Evolutionary conservation across 2,888 invertebrate genomes (phyloP).

Genomic region (Chrysomela aeneicollis): DNA sequence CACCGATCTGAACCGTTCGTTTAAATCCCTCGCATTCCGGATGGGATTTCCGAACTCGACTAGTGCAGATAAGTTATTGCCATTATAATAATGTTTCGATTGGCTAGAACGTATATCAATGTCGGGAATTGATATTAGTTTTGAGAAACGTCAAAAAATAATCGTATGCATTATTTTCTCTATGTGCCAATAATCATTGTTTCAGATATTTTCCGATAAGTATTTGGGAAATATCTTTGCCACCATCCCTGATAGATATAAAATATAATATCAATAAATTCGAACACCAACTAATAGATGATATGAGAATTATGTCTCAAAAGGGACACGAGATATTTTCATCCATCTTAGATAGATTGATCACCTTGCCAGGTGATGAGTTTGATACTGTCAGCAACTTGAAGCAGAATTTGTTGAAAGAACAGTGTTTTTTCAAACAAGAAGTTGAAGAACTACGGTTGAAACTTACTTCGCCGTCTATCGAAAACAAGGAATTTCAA

Average conservation of each 20-base stretch:
- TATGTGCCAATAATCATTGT: constrained; percentile 22
- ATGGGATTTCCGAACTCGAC: no score
- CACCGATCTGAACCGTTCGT: no score
- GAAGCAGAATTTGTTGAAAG: constrained; percentile 70
- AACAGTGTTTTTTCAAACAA: constrained; percentile 77
- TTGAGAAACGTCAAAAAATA: no score
- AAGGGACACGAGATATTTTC: constrained; percentile 82
- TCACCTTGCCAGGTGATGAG: constrained; percentile 67
- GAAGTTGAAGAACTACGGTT: constrained; percentile 84
- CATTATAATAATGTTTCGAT: no score
- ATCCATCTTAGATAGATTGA: constrained; percentile 71
- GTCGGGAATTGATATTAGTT: no score
- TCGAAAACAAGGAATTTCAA: constrained; percentile 64
- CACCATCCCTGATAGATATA: constrained; percentile 71
- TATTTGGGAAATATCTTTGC: constrained; percentile 80
- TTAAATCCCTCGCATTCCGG: no score
- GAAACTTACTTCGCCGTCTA: constrained; percentile 72
- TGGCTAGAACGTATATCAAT: no score
- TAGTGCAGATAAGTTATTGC: no score
- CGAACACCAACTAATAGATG: constrained; percentile 71
- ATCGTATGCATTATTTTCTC: no score
- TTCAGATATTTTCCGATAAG: constrained; percentile 75
- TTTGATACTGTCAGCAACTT: constrained; percentile 66
- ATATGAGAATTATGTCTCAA: constrained; percentile 72
- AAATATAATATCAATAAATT: constrained; percentile 67